Evolutionary conservation across 2,888 invertebrate genomes (phyloP).

Genomic region (Hydrotaea cyrtoneurina): DNA sequence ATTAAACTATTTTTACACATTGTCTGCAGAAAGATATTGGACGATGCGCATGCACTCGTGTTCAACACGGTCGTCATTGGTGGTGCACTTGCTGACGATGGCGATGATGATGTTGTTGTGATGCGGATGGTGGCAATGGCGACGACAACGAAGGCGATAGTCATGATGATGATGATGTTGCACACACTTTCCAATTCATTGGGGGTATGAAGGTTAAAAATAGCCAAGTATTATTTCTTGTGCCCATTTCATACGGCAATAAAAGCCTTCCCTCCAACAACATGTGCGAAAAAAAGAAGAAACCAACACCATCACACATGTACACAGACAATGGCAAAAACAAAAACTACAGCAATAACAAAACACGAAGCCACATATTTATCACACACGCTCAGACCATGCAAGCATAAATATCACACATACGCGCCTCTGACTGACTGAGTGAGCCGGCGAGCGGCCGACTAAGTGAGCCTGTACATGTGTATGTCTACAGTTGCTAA

Average conservation of each 20-base stretch:
- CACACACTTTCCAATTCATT: slow-evolving; percentile 48
- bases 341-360: background rate
- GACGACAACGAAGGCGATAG: background rate
- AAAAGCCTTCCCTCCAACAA: slow-evolving; percentile 35
- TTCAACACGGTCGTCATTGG: slow-evolving; percentile 7
- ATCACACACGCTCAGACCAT: background rate
- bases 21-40: slow-evolving; percentile 32
- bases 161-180: slow-evolving; percentile 22
- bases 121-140: background rate
- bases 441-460: too few species aligned
- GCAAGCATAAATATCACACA: slow-evolving; percentile 18
- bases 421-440: slow-evolving; percentile 6
- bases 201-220: slow-evolving; percentile 58
- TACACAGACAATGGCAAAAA: slow-evolving; percentile 12
- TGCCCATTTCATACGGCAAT: slow-evolving; percentile 29
- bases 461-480: background rate
- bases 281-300: too few species aligned
- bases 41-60: slow-evolving; percentile 53
- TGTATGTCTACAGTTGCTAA: slow-evolving; percentile 17
- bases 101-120: too few species aligned
- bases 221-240: slow-evolving; percentile 49
- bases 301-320: slow-evolving; percentile 14
- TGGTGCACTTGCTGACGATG: slow-evolving; percentile 18
- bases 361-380: slow-evolving; percentile 19
- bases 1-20: slow-evolving; percentile 15